Conservation (phyloP, 2,797 vertebrate genomes). For the Tamandua tetradactyla region DNA sequence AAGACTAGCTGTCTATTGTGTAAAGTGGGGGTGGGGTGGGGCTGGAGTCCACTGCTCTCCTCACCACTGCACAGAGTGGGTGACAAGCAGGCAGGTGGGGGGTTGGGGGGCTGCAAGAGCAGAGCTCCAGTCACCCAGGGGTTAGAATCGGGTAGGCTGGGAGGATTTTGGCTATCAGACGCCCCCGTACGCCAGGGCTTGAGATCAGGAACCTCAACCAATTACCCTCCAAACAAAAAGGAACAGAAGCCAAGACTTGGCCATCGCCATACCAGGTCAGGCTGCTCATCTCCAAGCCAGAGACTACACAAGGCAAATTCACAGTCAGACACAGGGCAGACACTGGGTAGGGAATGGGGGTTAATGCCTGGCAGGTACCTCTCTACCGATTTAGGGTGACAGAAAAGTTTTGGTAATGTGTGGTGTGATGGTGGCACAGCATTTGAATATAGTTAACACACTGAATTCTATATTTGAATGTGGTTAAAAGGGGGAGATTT, state of each 20-base stretch:
- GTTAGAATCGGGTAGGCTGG: not conserved
- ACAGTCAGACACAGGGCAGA: too few species aligned
- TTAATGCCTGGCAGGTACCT: too few species aligned
- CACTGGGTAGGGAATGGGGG: too few species aligned
- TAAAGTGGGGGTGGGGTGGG: not conserved
- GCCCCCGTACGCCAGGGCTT: not conserved
- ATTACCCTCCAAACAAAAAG: not conserved
- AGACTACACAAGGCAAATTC: not conserved
- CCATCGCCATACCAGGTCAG: not conserved
- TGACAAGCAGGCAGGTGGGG: not conserved
- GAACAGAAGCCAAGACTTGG: not conserved
- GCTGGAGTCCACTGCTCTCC: not conserved
- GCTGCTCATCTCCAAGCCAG: conserved; percentile 29
- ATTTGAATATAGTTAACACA: too few species aligned
- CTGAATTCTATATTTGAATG: too few species aligned
- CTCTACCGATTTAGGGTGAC: too few species aligned
- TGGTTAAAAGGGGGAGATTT: too few species aligned
- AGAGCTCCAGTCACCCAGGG: not conserved
- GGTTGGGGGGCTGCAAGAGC: not conserved
- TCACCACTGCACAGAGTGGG: too few species aligned
- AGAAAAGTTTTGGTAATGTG: too few species aligned
- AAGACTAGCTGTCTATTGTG: not conserved
- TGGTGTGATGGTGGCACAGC: too few species aligned
- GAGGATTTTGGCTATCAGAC: not conserved
- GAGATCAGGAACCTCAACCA: not conserved